Evolutionary conservation across 2,797 vertebrate genomes (phyloP).

Genomic region (Centropyge bicolor): DNA sequence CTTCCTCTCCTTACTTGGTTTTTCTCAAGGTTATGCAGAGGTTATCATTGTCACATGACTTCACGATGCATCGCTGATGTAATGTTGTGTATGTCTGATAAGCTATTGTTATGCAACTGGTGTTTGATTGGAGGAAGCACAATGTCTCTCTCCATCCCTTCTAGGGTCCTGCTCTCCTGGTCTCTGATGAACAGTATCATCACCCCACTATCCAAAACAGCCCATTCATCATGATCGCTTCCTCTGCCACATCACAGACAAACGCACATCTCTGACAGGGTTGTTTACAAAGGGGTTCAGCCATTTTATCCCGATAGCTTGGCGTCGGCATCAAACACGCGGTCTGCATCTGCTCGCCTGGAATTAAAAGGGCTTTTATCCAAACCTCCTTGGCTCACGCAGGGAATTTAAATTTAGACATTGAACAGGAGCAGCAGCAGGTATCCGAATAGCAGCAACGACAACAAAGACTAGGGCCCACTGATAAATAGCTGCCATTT

Average conservation of each 20-base stretch:
- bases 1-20: slow-evolving; percentile 20
- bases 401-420: slow-evolving; percentile 61
- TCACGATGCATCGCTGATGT: slow-evolving; percentile 49
- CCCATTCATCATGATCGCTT: slow-evolving; percentile 26
- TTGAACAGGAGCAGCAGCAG: slow-evolving; percentile 43
- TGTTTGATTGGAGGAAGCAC: not conserved
- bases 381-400: slow-evolving; percentile 48
- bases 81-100: slow-evolving; percentile 41
- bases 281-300: slow-evolving; percentile 42
- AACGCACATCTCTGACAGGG: not conserved
- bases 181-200: slow-evolving; percentile 20
- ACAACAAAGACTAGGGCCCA: slow-evolving; percentile 31
- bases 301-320: slow-evolving; percentile 36
- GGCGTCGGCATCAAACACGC: slow-evolving; percentile 49
- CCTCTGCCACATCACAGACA: slow-evolving; percentile 3
- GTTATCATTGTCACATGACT: slow-evolving; percentile 50
- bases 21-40: slow-evolving; percentile 42
- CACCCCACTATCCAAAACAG: slow-evolving; percentile 47
- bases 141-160: slow-evolving; percentile 4
- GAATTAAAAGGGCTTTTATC: slow-evolving; percentile 62
- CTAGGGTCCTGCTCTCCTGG: not conserved
- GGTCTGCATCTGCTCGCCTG: slow-evolving; percentile 53
- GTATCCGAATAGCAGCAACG: slow-evolving; percentile 28
- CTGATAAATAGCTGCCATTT: slow-evolving; percentile 26
- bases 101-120: slow-evolving; percentile 29